Evolutionary conservation across 2,113 vertebrate genomes (phyloP), one percentile per base, ranked within the genome.

Genomic region (Colius striatus): DNA sequence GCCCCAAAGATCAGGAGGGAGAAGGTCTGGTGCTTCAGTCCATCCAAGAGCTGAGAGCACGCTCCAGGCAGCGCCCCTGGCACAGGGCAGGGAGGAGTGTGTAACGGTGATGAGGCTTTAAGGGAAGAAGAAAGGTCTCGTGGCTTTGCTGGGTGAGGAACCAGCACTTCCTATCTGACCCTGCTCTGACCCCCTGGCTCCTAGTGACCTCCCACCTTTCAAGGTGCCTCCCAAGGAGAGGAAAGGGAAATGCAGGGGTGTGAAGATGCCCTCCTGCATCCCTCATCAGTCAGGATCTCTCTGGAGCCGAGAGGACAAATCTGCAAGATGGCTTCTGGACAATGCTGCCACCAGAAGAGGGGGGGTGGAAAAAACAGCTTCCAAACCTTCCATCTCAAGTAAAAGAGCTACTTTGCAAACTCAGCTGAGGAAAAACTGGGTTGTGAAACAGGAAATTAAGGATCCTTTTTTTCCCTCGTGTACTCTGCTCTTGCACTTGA

Each of bases 41-140:
- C 0, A 0, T 11, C 53, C 3, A 1, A 32, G 0, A 1, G n/a
- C 32, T 1, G 2, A 45, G 5, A 7, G 30, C 4, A 0, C 1
- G 23, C 71, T 30, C 5, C 36, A 53, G 47, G 12, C 21, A 32
- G 48, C 58, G 66, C 48, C n/a, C 0, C 22, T 18, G 48, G 62
- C 55, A 70, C 1, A 13, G 11, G 26, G 55, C 58, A 83, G 50
- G 50, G 29, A 57, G 19, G 6, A 48, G 61, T 0, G 26, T 8
- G 2, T 6, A n/a, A 30, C 1, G 13, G 36, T 23, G 19, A n/a
- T 16, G 2, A 29, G 63, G 57, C 19, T 32, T 14, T 16, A 21
- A 12, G 61, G 79, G 32, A 61, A 47, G 50, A 61, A 47, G 50
- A 68, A 36, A 32, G 32, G 23, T 45, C 34, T 45, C 10, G 34